These are phyloP conservation scores for Drosophila demipolita DNA, from an alignment of 2,888 invertebrate species.

Conservation along the genomic window DNA sequence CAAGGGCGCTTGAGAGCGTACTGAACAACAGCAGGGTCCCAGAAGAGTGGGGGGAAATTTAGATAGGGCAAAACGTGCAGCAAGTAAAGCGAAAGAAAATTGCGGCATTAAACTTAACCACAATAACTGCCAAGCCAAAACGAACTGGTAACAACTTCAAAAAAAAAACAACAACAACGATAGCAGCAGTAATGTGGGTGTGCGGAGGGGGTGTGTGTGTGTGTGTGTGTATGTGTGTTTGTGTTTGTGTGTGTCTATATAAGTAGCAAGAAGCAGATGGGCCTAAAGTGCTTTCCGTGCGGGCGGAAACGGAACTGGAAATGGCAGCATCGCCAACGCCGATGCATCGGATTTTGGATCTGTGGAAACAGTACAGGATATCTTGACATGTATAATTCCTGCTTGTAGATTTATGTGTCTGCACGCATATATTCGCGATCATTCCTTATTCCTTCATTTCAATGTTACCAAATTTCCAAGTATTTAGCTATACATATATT, in stretches of 20 bases:
- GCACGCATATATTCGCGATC: background rate
- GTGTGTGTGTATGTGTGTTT: conserved; percentile 2
- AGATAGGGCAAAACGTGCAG: conserved; percentile 53
- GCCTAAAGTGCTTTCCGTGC: conserved; percentile 64
- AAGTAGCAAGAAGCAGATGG: conserved; percentile 61
- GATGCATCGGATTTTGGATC: conserved; percentile 1
- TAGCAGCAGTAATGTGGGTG: conserved; percentile 10
- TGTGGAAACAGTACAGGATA: background rate
- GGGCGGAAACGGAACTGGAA: conserved; percentile 70
- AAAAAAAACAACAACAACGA: conserved; percentile 21
- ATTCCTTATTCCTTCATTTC: background rate
- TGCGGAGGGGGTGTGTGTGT: background rate
- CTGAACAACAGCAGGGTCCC: conserved; percentile 13
- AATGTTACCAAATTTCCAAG: background rate
- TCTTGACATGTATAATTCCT: background rate
- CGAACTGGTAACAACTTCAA: conserved; percentile 61
- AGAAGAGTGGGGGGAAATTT: background rate
- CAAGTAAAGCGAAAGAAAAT: conserved; percentile 73
- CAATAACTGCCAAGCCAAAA: conserved; percentile 65
- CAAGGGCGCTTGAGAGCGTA: conserved; percentile 49
- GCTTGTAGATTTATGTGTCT: background rate
- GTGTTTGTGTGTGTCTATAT: conserved; percentile 33
- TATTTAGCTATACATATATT: background rate
- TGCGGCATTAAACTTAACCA: conserved; percentile 76
- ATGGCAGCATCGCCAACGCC: conserved; percentile 50